Evolutionary conservation across 2,888 invertebrate genomes (phyloP).

Genomic region (Neocrepidodera transversa): DNA sequence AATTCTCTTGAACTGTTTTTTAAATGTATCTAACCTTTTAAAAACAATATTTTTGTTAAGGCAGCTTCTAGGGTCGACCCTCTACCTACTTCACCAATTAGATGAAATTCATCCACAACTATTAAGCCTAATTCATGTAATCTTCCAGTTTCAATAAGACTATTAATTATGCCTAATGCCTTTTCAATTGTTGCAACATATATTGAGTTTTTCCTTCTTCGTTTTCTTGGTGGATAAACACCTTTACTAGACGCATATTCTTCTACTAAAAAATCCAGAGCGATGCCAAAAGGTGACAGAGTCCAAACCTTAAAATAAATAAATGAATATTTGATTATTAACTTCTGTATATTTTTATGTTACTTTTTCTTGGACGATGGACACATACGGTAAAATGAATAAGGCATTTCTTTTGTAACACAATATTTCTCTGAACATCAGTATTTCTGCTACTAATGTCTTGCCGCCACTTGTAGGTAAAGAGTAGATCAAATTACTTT

Average conservation of each 20-base stretch:
- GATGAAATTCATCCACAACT: constrained; percentile 90
- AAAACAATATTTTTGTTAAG: constrained; percentile 78
- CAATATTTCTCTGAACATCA: constrained; percentile 87
- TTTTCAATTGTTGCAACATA: constrained; percentile 97
- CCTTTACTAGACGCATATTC: constrained; percentile 96
- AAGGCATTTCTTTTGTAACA: constrained; percentile 82
- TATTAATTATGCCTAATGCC: constrained; percentile 83
- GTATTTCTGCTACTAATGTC: constrained; percentile 94
- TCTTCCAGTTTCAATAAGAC: constrained; percentile 79
- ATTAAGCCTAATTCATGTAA: constrained; percentile 80
- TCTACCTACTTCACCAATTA: constrained; percentile 86
- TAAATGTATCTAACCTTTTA: constrained; percentile 74
- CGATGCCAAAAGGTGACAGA: constrained; percentile 86
- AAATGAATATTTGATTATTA: too few species aligned
- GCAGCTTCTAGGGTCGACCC: constrained; percentile 86
- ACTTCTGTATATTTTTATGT: not conserved
- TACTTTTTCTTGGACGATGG: constrained; percentile 97
- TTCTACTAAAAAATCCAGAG: constrained; percentile 87
- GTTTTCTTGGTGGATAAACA: constrained; percentile 77
- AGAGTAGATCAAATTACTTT: constrained; percentile 88
- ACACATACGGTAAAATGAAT: constrained; percentile 92
- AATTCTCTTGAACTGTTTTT: too few species aligned
- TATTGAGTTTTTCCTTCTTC: constrained; percentile 77
- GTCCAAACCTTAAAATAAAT: constrained; percentile 71
- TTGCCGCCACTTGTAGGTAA: constrained; percentile 97